Percentiles rank a stretch among this genome's conserved stretches.
Conservation (phyloP, 23 tunicate species). For the Diplosoma virens region DNA sequence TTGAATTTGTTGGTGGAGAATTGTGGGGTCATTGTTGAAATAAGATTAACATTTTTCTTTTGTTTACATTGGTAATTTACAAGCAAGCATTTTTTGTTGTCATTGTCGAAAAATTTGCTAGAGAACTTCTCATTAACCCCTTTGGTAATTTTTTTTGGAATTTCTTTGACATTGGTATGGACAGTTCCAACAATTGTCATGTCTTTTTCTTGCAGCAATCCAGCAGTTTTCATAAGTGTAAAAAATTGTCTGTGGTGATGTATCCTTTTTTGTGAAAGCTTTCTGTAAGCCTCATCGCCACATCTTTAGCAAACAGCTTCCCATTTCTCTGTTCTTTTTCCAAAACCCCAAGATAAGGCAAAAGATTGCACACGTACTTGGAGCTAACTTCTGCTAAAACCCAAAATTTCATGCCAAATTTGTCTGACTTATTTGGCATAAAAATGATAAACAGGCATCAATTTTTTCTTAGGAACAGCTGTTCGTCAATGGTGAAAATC, state of each 20-base stretch:
- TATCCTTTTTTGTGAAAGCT: constrained; percentile 5
- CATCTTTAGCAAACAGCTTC: neutral
- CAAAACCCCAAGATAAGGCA: neutral
- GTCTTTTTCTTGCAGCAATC: constrained; percentile 11
- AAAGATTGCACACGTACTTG: neutral
- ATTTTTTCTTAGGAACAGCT: constrained; percentile 1
- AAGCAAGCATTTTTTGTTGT: constrained; percentile 10
- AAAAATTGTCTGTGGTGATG: neutral
- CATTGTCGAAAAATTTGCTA: constrained; percentile 10
- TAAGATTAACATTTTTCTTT: constrained; percentile 18
- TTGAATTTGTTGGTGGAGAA: neutral
- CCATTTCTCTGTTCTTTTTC: constrained; percentile 7
- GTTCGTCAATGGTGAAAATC: neutral
- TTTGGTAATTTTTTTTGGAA: constrained; percentile 4
- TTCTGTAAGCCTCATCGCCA: constrained; percentile 16
- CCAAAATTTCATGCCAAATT: neutral
- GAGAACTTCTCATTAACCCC: constrained; percentile 1
- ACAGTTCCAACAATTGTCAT: constrained; percentile 12
- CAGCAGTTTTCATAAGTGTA: constrained; percentile 20
- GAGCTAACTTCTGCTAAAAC: neutral
- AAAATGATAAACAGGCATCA: constrained; percentile 2
- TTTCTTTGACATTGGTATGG: constrained; percentile 15
- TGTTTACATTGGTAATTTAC: neutral
- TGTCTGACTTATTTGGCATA: constrained; percentile 4
- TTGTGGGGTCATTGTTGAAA: constrained; percentile 6